A percentile compares a stretch with the other conserved stretches of the same genome.
phyloP scores from a whole-genome alignment of 2,797 vertebrate species.

The Vultur gryphus region DNA sequence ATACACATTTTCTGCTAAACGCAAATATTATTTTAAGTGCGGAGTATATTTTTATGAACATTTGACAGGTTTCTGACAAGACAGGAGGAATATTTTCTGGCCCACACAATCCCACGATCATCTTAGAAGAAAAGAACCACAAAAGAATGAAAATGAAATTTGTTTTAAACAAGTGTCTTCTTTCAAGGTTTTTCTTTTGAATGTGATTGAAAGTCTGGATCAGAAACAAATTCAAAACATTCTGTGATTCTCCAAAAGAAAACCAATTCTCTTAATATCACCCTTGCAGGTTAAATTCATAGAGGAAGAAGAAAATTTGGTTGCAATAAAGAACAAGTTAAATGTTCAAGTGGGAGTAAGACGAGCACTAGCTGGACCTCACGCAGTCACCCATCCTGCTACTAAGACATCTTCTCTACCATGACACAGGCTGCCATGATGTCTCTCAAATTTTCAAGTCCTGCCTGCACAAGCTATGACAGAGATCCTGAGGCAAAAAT shows the following conservation, averaged over 20 bases:
- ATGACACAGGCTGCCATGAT: neutral
- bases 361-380: neutral
- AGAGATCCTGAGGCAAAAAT: constrained; percentile 50
- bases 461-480: constrained; percentile 18
- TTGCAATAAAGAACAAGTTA: neutral
- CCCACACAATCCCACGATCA: neutral
- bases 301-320: neutral
- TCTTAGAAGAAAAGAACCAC: neutral
- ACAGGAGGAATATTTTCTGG: neutral
- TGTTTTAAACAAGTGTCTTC: neutral
- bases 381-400: neutral
- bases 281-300: neutral
- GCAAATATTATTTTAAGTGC: neutral
- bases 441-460: neutral
- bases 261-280: neutral
- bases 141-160: neutral
- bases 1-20: neutral
- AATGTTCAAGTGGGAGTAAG: neutral
- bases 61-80: neutral
- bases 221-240: neutral
- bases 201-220: neutral
- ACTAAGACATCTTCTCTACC: neutral
- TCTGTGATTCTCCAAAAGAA: neutral
- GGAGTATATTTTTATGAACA: neutral
- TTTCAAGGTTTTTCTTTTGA: neutral